Evolutionary conservation across 2,797 vertebrate genomes (phyloP), one percentile per base, ranked within the genome.

Genomic region (Phoxinus dragarum): DNA sequence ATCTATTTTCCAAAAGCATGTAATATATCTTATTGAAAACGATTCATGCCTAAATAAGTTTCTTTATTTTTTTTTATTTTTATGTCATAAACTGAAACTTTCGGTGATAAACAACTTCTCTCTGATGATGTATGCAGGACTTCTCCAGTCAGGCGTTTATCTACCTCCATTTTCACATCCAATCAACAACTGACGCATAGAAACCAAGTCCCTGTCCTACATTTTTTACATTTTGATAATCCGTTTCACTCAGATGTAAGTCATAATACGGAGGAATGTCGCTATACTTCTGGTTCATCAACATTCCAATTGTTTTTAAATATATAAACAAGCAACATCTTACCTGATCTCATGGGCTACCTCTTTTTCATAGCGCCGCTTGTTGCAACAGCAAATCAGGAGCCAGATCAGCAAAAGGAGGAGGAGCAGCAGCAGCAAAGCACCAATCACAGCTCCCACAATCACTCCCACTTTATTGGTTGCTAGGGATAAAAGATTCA

Each of bases 341-440:
- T 6, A 97, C 97, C 94, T 96, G 90, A 98, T 94, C 67, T 97
- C 96, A 74, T 96, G 96, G 42, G 94, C 94, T n/a, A 96, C 88
- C 92, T 97, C 95, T 86, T 93, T 94, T 88, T 95, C 90, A 69
- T 96, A 96, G 85, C 95, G 93, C 44, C 92, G 93, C 89, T 96
- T 96, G 31, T 94, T 93, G 94, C 96, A 97, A 91, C 96, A 97
- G 92, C 95, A 96, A 91, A 96, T 59, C 83, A 98, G 91, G 0
- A 96, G 96, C 95, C 96, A 97, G 92, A 97, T 94, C 92, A 98
- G 95, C 36, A 97, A 54, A 68, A 97, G 92, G 12, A 98, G 94
- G 23, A 98, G 94, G 21, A 96, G 94, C 74, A 97, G 87, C 47
- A 96, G 90, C 86, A 99, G 91, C 66, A 98, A 81, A 3, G 96